Conservation (phyloP, 2,113 vertebrate genomes). For the Benitochromis conjunctus region DNA sequence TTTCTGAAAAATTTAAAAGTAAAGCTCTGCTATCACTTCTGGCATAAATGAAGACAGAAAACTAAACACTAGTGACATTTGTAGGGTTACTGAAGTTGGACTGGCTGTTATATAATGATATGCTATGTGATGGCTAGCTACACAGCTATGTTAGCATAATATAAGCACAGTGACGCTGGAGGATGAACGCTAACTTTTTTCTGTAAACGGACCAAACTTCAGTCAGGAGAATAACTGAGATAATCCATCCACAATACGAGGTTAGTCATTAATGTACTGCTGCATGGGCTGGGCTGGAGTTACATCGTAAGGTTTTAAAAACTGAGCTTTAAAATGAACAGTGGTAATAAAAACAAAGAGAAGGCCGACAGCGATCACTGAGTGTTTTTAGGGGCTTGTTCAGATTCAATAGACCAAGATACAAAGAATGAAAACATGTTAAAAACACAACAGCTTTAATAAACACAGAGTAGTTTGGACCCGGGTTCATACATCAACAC, state of each 20-base stretch:
- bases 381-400: background rate
- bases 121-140: background rate
- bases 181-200: background rate
- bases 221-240: too few relatives aligned
- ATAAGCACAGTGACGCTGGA: background rate
- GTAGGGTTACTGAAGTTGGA: background rate
- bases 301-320: background rate
- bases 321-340: background rate
- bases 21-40: accelerated
- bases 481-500: background rate
- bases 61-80: background rate
- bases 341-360: background rate
- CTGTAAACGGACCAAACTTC: too few relatives aligned
- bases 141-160: background rate
- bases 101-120: background rate
- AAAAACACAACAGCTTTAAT: background rate
- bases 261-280: too few relatives aligned
- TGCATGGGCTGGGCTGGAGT: background rate
- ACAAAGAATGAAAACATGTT: background rate
- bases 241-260: too few relatives aligned
- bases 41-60: accelerated
- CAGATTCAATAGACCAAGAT: accelerated
- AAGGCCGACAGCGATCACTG: accelerated
- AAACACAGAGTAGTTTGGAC: background rate
- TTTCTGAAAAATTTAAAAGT: background rate